phyloP scores from a whole-genome alignment of 2,888 invertebrate species.

The Anticlea derivata region DNA sequence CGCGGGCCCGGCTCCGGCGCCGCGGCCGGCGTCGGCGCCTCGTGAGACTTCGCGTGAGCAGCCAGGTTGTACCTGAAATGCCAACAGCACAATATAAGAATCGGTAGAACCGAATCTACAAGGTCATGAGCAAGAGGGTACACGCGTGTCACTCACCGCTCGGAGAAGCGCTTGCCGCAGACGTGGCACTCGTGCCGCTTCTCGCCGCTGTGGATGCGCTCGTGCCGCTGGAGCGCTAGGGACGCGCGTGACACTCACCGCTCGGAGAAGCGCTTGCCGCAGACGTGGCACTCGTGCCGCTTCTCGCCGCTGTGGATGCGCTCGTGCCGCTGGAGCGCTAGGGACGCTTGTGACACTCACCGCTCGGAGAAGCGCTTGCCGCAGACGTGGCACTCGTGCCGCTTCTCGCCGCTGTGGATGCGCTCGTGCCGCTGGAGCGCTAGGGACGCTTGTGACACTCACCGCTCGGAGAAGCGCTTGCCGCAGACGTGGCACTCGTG shows the following conservation, averaged over 20 bases:
- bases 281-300: conserved; percentile 87
- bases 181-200: conserved; percentile 82
- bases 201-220: conserved; percentile 87
- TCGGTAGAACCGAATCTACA: too few species aligned
- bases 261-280: conserved; percentile 85
- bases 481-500: too few species aligned
- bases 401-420: conserved; percentile 85
- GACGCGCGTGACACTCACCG: conserved; percentile 83
- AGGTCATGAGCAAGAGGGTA: too few species aligned
- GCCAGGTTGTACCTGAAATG: conserved; percentile 70
- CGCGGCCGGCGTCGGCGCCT: conserved; percentile 37
- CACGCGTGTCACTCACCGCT: too few species aligned
- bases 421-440: conserved; percentile 88
- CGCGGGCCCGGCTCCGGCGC: conserved; percentile 40
- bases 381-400: conserved; percentile 85
- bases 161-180: conserved; percentile 81
- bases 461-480: too few species aligned
- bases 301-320: conserved; percentile 84
- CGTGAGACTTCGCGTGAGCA: conserved; percentile 75
- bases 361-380: conserved; percentile 86
- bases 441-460: too few species aligned
- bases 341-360: too few species aligned
- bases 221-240: conserved; percentile 86
- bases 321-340: conserved; percentile 82
- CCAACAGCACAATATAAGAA: too few species aligned